Base-by-base conservation (phyloP, 2,113 vertebrate genomes). In the Sylvietta virens region DNA sequence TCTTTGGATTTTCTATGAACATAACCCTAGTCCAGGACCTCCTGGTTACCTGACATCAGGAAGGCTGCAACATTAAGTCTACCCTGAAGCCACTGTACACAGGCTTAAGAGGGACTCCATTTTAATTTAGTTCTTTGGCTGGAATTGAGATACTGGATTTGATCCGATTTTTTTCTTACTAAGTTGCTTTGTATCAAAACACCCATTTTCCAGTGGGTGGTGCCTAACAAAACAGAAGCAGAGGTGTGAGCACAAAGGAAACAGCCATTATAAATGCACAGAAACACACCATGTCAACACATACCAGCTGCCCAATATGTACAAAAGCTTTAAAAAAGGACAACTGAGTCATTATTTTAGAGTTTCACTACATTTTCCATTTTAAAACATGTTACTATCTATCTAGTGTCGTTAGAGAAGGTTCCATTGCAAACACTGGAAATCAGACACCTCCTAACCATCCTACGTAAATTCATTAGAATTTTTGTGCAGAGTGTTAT, bases 211-310 rank as follows among this genome's bases (percentile, higher is more conserved):
- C 73, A 92, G 73, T 71, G 83, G 71, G 57, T 90, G 69, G 60
- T 94, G 44, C 72, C 86, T 88, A 88, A 56, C 76, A 92, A 94
- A 92, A 95, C 18, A 88, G 6, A 93, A 88, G 71, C 87, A 74
- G 86, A 93, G 76, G 79, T 62, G 65, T 65, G 72, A 92, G 72
- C 82, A 54, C 57, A 83, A 90, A 94, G 65, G 78, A 60, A 91
- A 87, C n/a, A 73, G 71, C 20, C 44, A 77, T 77, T 62, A 69
- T 60, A 90, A 92, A 74, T 58, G 76, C 76, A 88, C 69, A 88
- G 76, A 73, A 91, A 88, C 26, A 83, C 37, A 58, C 62, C 3
- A 0, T 35, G 61, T 79, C 81, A 87, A 84, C 78, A 73, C 33
- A 23, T 11, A 70, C 22, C 76, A 81, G 72, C 65, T 79, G 48